These are phyloP conservation scores for Lanius collurio DNA, from an alignment of 2,113 vertebrate species.

Conservation along the genomic window DNA sequence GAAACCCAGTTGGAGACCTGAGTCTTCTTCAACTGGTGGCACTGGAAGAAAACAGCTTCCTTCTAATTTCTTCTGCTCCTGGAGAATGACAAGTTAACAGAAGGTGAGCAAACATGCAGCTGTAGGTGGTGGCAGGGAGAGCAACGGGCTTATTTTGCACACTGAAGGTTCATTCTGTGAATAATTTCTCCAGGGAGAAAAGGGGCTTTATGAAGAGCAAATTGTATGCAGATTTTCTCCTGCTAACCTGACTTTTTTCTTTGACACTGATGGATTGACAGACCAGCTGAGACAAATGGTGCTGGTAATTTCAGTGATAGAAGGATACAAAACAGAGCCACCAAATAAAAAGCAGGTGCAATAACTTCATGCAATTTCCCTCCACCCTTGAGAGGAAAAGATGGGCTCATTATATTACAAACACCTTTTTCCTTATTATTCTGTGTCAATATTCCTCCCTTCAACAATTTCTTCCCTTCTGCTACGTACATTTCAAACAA, in stretches of 20 bases:
- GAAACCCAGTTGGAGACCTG: background rate
- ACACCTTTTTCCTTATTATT: background rate
- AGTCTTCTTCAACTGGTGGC: background rate
- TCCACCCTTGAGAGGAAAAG: background rate
- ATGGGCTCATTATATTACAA: background rate
- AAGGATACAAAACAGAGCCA: background rate
- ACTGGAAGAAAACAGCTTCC: background rate
- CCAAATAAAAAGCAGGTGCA: background rate
- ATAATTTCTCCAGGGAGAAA: conserved; percentile 11
- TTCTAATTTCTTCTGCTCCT: background rate
- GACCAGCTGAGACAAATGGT: background rate
- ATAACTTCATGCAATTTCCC: background rate
- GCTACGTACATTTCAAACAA: rapidly evolving
- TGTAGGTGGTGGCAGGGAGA: background rate
- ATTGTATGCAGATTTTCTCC: background rate
- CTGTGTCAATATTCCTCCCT: background rate
- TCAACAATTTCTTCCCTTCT: background rate
- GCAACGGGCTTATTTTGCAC: background rate
- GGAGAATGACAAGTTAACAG: background rate
- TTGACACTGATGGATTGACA: conserved; percentile 9
- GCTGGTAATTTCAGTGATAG: background rate
- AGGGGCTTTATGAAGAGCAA: background rate
- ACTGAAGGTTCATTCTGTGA: background rate
- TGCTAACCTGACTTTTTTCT: background rate
- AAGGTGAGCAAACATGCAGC: background rate